Evolutionary conservation across 1,140 invertebrate genomes (phyloP).

Genomic region (Drosophila pallidifrons): DNA sequence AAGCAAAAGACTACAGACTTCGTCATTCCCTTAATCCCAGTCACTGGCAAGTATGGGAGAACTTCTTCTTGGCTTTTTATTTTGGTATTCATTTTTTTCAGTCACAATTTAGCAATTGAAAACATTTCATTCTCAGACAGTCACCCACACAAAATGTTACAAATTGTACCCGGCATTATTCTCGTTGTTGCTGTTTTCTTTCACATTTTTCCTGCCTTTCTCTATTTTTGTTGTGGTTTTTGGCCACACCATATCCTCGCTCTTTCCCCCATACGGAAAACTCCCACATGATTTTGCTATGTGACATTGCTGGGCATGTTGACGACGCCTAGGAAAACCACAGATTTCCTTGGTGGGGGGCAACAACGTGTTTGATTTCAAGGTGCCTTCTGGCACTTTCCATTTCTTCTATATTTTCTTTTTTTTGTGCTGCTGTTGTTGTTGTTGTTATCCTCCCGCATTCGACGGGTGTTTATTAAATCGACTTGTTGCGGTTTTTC

Average conservation of each 20-base stretch:
- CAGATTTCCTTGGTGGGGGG: constrained; percentile 35
- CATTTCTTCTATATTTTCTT: constrained; percentile 12
- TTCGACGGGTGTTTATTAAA: constrained; percentile 64
- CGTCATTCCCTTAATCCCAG: constrained; percentile 12
- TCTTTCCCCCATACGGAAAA: not conserved
- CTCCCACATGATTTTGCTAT: constrained; percentile 44
- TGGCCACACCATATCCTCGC: not conserved
- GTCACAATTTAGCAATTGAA: constrained; percentile 66
- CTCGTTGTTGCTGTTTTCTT: constrained; percentile 34
- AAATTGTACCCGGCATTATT: constrained; percentile 55
- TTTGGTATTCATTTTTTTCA: constrained; percentile 35
- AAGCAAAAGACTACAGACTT: constrained; percentile 14
- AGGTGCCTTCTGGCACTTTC: constrained; percentile 61
- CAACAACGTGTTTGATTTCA: constrained; percentile 60
- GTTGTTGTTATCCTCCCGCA: not conserved
- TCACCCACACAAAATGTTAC: constrained; percentile 51
- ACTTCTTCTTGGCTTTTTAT: constrained; percentile 8
- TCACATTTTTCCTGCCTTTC: constrained; percentile 1
- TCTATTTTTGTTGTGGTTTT: constrained; percentile 54
- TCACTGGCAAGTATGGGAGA: constrained; percentile 17
- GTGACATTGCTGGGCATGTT: constrained; percentile 30
- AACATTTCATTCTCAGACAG: constrained; percentile 52
- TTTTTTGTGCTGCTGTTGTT: not conserved
- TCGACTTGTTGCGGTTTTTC: constrained; percentile 68
- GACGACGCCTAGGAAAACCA: constrained; percentile 51